Conservation (phyloP, 2,797 vertebrate genomes). For the Sorex maritimensis region DNA sequence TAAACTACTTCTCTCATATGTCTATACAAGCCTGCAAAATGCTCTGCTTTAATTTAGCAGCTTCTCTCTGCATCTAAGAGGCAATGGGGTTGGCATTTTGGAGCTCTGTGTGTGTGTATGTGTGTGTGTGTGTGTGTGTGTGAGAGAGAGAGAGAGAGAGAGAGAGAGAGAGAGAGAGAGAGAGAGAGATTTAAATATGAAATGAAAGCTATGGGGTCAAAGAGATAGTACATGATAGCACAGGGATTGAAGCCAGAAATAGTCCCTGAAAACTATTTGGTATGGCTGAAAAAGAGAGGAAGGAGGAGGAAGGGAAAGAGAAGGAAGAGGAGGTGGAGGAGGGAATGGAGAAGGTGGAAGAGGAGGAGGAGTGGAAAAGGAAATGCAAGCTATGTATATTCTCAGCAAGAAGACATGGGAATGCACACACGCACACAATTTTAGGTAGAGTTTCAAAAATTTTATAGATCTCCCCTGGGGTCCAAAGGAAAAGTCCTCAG, state of each 20-base stretch:
- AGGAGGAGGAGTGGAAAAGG: too few species aligned
- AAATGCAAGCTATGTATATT: background rate
- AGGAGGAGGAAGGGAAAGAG: too few species aligned
- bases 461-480: background rate
- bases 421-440: background rate
- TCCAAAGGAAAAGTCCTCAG: constrained; percentile 8
- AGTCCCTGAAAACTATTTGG: too few species aligned
- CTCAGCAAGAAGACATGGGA: background rate
- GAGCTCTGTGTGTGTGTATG: background rate
- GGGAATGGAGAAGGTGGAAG: too few species aligned
- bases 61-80: background rate
- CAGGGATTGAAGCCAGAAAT: too few species aligned
- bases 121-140: background rate
- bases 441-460: background rate
- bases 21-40: background rate
- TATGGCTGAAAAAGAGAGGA: too few species aligned
- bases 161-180: too few species aligned
- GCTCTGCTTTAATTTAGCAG: constrained; percentile 31
- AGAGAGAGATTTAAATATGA: background rate
- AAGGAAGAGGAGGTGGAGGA: too few species aligned
- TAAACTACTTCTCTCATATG: background rate
- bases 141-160: background rate
- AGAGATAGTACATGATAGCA: too few species aligned
- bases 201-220: background rate
- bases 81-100: constrained; percentile 3